A percentile compares a stretch with the other conserved stretches of the same genome.
Evolutionary conservation across 2,888 invertebrate genomes (phyloP).

Genomic region (Apotomis turbidana): DNA sequence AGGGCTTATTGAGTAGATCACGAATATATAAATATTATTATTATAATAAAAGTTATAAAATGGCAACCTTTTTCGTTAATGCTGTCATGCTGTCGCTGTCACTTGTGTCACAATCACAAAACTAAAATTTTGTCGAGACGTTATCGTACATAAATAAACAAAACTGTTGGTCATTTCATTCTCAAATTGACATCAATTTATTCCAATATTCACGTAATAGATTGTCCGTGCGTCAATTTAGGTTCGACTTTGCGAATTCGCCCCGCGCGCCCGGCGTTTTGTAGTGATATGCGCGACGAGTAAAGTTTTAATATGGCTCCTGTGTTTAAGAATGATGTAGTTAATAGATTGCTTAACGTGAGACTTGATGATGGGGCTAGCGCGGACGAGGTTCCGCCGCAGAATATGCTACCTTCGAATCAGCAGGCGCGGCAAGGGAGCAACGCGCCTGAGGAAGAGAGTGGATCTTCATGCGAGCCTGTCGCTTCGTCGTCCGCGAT

Average conservation of each 20-base stretch:
- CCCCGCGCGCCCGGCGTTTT: constrained; percentile 32
- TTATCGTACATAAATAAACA: constrained; percentile 52
- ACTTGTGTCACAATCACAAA: constrained; percentile 37
- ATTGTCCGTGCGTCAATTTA: constrained; percentile 31
- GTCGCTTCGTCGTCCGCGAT: constrained; percentile 63
- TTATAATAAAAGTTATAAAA: neutral
- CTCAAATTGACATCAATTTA: constrained; percentile 50
- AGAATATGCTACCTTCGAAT: constrained; percentile 82
- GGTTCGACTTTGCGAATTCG: constrained; percentile 16
- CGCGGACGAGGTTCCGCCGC: constrained; percentile 74
- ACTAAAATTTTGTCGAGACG: constrained; percentile 36
- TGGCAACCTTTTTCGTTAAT: constrained; percentile 24
- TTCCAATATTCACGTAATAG: constrained; percentile 42
- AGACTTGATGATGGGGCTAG: constrained; percentile 67
- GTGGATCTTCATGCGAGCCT: constrained; percentile 61
- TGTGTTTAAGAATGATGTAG: constrained; percentile 74
- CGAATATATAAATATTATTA: no score
- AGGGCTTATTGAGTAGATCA: no score
- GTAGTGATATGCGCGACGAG: constrained; percentile 37
- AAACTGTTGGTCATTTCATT: constrained; percentile 51
- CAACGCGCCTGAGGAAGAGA: constrained; percentile 67
- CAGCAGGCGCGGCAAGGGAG: constrained; percentile 67
- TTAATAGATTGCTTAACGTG: constrained; percentile 69
- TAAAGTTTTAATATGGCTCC: constrained; percentile 67
- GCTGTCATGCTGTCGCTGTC: constrained; percentile 19